phyloP scores from a whole-genome alignment of 2,888 invertebrate genomes.

The Coenonympha arcania region DNA sequence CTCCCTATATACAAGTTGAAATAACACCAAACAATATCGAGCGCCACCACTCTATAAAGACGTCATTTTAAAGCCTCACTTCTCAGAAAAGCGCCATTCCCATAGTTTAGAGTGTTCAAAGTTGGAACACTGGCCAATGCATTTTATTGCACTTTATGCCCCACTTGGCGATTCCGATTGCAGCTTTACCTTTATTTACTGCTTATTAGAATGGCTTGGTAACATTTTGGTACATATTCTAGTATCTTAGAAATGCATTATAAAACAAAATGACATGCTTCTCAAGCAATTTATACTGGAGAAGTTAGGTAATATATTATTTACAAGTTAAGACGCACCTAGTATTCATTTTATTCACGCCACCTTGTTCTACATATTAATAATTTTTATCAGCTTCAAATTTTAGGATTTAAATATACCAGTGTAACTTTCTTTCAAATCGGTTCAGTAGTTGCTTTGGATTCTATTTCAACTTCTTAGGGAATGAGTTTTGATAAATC shows the following conservation, averaged over 20 bases:
- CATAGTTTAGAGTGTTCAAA: constrained; percentile 8
- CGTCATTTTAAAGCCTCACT: constrained; percentile 14
- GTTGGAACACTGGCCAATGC: constrained; percentile 8
- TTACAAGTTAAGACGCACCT: too few species aligned
- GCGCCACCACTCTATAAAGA: constrained; percentile 24
- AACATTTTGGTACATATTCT: constrained; percentile 7
- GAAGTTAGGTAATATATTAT: too few species aligned
- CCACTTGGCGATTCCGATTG: constrained; percentile 17
- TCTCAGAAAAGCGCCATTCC: constrained; percentile 11
- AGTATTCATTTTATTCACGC: too few species aligned
- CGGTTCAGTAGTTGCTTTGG: too few species aligned
- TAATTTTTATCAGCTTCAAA: too few species aligned
- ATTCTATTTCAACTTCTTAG: too few species aligned
- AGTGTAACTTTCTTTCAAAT: too few species aligned
- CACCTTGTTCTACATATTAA: too few species aligned
- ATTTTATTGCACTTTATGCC: constrained; percentile 25
- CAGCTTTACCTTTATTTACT: constrained; percentile 17
- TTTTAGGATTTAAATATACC: too few species aligned
- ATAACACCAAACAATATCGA: constrained; percentile 2
- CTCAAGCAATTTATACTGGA: background rate
- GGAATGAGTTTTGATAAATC: too few species aligned
- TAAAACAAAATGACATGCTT: background rate
- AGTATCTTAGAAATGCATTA: background rate
- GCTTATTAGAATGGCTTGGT: constrained; percentile 9
- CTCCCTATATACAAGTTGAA: too few species aligned